These are phyloP conservation scores for Thera britannica DNA, from an alignment of 2,888 invertebrate genomes.

Conservation along the genomic window DNA sequence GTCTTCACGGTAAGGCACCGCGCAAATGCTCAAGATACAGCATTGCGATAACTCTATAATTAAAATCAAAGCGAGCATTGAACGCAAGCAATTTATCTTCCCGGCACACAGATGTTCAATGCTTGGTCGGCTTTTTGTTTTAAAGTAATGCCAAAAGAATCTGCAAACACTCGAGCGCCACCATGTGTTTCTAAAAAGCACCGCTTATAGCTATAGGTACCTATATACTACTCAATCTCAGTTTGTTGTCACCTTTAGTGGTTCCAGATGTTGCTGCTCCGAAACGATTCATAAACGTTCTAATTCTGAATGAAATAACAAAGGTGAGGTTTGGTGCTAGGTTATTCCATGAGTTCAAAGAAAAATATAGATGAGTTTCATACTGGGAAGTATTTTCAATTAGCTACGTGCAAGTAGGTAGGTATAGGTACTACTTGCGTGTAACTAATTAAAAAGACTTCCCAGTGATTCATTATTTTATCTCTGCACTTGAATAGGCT, in stretches of 20 bases:
- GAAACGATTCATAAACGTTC: slow-evolving; percentile 47
- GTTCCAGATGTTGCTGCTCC: slow-evolving; percentile 72
- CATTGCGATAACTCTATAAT: slow-evolving; percentile 58
- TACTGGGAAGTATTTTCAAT: too few species aligned
- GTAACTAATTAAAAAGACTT: slow-evolving; percentile 39
- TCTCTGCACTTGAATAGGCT: slow-evolving; percentile 38
- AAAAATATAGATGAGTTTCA: too few species aligned
- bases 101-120: slow-evolving; percentile 34
- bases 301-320: slow-evolving; percentile 43
- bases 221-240: slow-evolving; percentile 56
- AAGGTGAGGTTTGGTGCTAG: slow-evolving; percentile 27
- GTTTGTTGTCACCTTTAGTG: slow-evolving; percentile 68
- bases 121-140: slow-evolving; percentile 45
- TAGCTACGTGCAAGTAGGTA: neutral
- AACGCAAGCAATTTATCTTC: slow-evolving; percentile 45
- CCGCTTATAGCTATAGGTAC: slow-evolving; percentile 59
- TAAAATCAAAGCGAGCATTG: slow-evolving; percentile 59
- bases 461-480: slow-evolving; percentile 40
- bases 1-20: slow-evolving; percentile 61
- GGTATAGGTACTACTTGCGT: slow-evolving; percentile 10
- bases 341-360: neutral
- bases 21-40: slow-evolving; percentile 44
- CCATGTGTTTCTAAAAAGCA: slow-evolving; percentile 53
- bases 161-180: slow-evolving; percentile 47
- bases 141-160: slow-evolving; percentile 33